Base-by-base conservation (phyloP, 2,797 vertebrate genomes). In the Paedocypris micromegethes region DNA sequence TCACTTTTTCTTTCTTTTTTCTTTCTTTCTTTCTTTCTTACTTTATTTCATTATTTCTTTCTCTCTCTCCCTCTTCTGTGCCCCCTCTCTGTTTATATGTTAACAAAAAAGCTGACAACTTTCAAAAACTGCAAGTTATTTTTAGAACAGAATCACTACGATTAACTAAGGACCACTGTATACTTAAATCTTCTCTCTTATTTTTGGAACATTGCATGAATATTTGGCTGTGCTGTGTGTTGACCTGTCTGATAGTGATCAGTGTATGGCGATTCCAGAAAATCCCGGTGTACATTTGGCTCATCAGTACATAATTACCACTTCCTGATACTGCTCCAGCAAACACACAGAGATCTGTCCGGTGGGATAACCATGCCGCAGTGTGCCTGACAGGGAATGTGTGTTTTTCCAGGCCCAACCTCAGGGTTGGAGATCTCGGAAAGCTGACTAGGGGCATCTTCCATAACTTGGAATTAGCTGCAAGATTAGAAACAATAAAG, bases 271-370 rank as follows among this genome's bases (percentile, higher is more conserved):
- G 80, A 73, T 75, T 81, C 80, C 76, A 82, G 75, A 77, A 80
- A 81, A 77, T 81, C 76, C 78, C 81, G 75, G 66, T 86, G 82
- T 84, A 79, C 78, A 80, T 83, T 87, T 86, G 85, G 86, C 84
- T 84, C 83, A 86, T 85, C 86, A 86, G 89, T 88, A 87, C 83
- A 87, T 87, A 86, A 87, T 87, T 87, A 88, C 87, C 82, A 73
- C 55, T 59, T 75, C 69, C 3, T 68, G 75, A 83, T 79, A 83
- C 75, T 85, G 83, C 82, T 82, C 80, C 81, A 81, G 82, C 81
- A 77, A 72, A 86, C 82, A 82, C 83, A 85, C 86, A 87, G 87
- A 86, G 88, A 86, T 86, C 83, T 75, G 77, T 79, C 86, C 86
- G 83, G 83, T 82, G 77, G 82, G 86, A 81, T 86, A 83, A 83